Base-by-base conservation (phyloP, 2,888 invertebrate species). In the Scaptomyza polygonia region DNA sequence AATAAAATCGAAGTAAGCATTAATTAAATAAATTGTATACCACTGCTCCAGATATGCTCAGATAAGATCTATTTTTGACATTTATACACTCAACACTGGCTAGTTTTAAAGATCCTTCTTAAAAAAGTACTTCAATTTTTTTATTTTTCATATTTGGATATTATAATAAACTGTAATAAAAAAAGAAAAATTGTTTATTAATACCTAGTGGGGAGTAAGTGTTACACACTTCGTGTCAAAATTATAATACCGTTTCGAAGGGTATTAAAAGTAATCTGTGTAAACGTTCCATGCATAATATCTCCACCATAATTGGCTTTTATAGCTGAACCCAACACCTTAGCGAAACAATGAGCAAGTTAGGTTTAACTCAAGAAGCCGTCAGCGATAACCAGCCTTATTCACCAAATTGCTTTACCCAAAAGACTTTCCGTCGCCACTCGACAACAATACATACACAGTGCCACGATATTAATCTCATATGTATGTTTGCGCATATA, bases 381-480 rank as follows among this genome's bases (percentile, higher is more conserved):
- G 77, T 79, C 79, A 83, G 79, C 80, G 77, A 71, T 77, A 69
- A 71, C 75, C 75, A 79, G 77, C 76, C 75, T 75, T 83, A 77
- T 78, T 79, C 74, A 69, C 68, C 77, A 85, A 80, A 81, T 79
- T 81, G 77, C 75, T 76, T 67, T 77, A 80, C 75, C 79, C 66
- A 70, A 87, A 86, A 87, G 86, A 85, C 86, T 83, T 80, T 83
- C 75, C 77, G 88, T 86, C 86, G 86, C 86, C 87, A 80, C 73
- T 76, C 77, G 72, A 68, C 51, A 67, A 54, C 61, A 64, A 64
- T 54, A 64, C 48, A 57, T 34, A 34, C 34, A 34, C 56, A 30
- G 9, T 49, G 59, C 21, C 16, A 30, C 14, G 29, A 47, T 49
- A 29, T 16, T 16, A 32, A 48, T 49, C 42, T 25, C 25, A 18